Evolutionary conservation across 2,797 vertebrate genomes (phyloP).

Genomic region (Bucorvus abyssinicus): DNA sequence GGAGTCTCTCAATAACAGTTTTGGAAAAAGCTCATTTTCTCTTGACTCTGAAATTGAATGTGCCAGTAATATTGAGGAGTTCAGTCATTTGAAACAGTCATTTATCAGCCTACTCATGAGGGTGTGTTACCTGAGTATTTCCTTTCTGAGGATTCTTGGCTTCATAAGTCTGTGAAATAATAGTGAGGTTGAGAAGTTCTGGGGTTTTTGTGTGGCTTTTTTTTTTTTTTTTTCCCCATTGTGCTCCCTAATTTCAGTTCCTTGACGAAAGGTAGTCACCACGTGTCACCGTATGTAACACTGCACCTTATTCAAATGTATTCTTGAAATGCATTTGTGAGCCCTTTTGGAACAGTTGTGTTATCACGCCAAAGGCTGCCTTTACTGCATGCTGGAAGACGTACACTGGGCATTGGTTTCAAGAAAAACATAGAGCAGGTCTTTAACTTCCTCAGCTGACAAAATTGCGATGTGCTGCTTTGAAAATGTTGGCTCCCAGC

Average conservation of each 20-base stretch:
- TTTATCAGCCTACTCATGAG: background rate
- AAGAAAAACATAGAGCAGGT: background rate
- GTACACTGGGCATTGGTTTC: background rate
- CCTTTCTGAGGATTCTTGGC: background rate
- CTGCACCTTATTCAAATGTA: background rate
- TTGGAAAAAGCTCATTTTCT: conserved; percentile 3
- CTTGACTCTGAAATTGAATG: background rate
- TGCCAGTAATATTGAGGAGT: background rate
- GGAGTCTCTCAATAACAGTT: background rate
- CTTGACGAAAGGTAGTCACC: background rate
- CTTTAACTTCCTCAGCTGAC: background rate
- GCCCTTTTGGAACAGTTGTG: background rate
- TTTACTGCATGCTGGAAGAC: background rate
- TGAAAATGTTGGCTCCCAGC: background rate
- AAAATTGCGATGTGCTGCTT: background rate
- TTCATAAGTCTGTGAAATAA: background rate
- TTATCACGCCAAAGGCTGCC: background rate
- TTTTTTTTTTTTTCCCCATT: rapidly evolving
- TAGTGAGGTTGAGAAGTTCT: background rate
- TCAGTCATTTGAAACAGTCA: background rate
- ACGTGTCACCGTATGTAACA: background rate
- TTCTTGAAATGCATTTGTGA: background rate
- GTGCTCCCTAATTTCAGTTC: background rate
- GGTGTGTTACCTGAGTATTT: background rate
- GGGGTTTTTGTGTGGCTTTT: background rate